A percentile compares a stretch with the other conserved stretches of the same genome.
phyloP scores from a whole-genome alignment of 2,113 vertebrate genomes.

The Arizona elegans region DNA sequence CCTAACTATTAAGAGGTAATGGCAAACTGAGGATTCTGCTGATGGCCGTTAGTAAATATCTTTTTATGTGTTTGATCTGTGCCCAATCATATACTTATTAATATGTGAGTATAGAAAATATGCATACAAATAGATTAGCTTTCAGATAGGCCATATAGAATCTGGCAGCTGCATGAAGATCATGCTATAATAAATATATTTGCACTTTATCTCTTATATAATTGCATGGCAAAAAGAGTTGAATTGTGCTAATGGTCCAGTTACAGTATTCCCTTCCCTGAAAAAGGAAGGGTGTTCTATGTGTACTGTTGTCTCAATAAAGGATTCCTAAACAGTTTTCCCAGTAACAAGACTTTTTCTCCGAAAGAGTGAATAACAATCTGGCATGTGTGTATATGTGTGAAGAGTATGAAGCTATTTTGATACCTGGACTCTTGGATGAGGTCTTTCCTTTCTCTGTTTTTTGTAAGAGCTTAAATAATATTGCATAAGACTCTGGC shows the following conservation, averaged over 20 bases:
- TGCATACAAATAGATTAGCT: not conserved
- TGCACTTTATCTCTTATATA: not conserved
- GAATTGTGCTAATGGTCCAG: not conserved
- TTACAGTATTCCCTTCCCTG: not conserved
- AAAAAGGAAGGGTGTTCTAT: not conserved
- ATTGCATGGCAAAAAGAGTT: not conserved
- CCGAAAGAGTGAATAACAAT: not conserved
- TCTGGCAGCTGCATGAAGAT: not conserved
- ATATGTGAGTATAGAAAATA: not conserved
- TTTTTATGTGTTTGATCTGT: not conserved
- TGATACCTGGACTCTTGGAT: not conserved
- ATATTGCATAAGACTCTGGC: not conserved
- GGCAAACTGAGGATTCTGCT: not conserved
- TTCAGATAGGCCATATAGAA: not conserved
- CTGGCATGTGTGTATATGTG: not conserved
- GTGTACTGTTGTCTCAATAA: not conserved
- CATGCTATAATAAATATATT: not conserved
- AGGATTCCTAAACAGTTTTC: not conserved
- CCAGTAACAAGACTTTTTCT: not conserved
- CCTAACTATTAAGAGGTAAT: not conserved
- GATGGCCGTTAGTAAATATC: not conserved
- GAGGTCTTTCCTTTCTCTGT: not conserved
- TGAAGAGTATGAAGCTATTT: not conserved
- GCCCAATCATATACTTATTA: not conserved
- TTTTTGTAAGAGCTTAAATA: not conserved